A percentile compares a stretch with the other conserved stretches of the same genome.
Evolutionary conservation across 2,113 vertebrate species (phyloP).

Genomic region (Hystrix cristata): DNA sequence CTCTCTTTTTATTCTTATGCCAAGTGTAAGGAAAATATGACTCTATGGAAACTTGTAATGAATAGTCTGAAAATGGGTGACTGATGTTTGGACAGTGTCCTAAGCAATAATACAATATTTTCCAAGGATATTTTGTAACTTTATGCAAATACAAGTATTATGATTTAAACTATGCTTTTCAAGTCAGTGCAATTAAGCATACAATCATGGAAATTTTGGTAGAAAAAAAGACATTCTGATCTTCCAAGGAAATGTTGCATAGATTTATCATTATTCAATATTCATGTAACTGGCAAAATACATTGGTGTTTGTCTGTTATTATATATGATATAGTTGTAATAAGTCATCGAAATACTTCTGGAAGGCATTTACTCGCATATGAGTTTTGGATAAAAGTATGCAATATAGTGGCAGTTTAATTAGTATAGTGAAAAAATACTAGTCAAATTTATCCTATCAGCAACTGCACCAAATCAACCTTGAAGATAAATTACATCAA

Average conservation of each 20-base stretch:
- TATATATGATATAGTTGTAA: background rate
- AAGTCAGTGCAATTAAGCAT: background rate
- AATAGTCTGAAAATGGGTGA: background rate
- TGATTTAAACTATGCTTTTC: background rate
- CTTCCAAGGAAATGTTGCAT: background rate
- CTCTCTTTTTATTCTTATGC: background rate
- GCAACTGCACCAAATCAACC: background rate
- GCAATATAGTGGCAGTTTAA: background rate
- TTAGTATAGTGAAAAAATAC: conserved; percentile 32
- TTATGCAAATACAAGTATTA: background rate
- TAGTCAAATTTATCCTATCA: background rate
- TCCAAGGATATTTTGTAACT: background rate
- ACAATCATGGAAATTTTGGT: background rate
- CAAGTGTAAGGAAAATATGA: background rate
- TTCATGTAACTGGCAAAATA: background rate
- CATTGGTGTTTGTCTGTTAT: background rate
- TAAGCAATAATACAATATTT: conserved; percentile 13
- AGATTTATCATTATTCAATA: background rate
- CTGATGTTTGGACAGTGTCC: background rate
- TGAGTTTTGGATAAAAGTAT: background rate
- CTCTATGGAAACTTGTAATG: background rate
- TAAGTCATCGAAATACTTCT: background rate
- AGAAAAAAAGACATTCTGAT: background rate
- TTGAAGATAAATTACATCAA: background rate
- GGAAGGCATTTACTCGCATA: background rate